Percentiles rank a stretch among this genome's conserved stretches.
phyloP scores from a whole-genome alignment of 2,888 invertebrate species.

The Smittia sp. region DNA sequence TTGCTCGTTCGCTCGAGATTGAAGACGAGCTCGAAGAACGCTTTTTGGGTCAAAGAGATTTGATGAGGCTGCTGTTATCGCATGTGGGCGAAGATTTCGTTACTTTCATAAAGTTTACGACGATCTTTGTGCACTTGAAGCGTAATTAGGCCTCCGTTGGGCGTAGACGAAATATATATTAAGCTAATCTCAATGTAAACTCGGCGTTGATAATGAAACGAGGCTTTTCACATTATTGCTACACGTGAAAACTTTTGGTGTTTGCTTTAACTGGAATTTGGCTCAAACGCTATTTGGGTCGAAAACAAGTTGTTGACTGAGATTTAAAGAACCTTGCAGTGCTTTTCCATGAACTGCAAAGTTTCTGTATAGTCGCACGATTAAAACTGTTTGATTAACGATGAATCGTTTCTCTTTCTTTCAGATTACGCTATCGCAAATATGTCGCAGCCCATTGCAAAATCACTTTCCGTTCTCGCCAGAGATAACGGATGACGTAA shows the following conservation, averaged over 20 bases:
- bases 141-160: conserved; percentile 12
- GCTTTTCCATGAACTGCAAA: not conserved
- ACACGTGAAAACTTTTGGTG: not conserved
- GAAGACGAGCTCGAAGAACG: not conserved
- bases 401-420: conserved; percentile 44
- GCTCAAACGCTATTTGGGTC: conserved; percentile 13
- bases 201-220: conserved; percentile 21
- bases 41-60: conserved; percentile 23
- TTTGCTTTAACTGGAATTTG: conserved; percentile 4
- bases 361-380: not conserved
- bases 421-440: conserved; percentile 76
- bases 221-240: conserved; percentile 7
- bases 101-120: not conserved
- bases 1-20: conserved; percentile 11
- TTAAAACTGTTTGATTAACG: not conserved
- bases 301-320: not conserved
- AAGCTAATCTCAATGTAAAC: conserved; percentile 31
- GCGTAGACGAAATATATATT: not conserved
- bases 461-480: conserved; percentile 64
- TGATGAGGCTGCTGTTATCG: not conserved
- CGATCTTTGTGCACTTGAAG: not conserved
- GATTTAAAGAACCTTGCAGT: not conserved
- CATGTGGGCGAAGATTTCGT: conserved; percentile 1
- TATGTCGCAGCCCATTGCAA: conserved; percentile 74
- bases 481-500: conserved; percentile 78